Evolutionary conservation across 2,888 invertebrate genomes (phyloP).

Genomic region (Miltochrista miniata): DNA sequence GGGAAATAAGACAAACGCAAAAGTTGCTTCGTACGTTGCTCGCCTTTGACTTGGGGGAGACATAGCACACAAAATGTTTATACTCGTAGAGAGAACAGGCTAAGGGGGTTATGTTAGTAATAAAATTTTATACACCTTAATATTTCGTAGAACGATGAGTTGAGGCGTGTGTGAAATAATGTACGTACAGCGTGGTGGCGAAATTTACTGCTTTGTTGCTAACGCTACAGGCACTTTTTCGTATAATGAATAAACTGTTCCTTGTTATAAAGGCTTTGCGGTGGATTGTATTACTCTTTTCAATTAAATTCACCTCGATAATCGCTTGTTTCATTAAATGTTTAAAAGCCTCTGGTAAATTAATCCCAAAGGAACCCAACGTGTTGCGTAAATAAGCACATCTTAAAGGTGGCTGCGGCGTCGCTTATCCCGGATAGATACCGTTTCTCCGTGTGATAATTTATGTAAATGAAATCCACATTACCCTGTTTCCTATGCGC

Average conservation of each 20-base stretch:
- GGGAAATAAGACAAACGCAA: constrained; percentile 65
- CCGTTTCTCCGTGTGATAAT: constrained; percentile 68
- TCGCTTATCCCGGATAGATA: constrained; percentile 54
- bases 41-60: constrained; percentile 43
- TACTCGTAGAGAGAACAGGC: constrained; percentile 66
- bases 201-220: constrained; percentile 63
- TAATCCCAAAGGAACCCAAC: constrained; percentile 63
- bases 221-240: constrained; percentile 42
- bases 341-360: constrained; percentile 61
- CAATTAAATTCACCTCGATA: constrained; percentile 31
- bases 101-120: constrained; percentile 76
- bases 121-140: constrained; percentile 82
- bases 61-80: constrained; percentile 74
- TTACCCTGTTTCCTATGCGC: constrained; percentile 71
- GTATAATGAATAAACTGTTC: constrained; percentile 32
- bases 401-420: constrained; percentile 46
- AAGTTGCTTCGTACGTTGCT: constrained; percentile 44
- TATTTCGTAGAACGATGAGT: constrained; percentile 79
- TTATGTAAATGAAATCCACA: constrained; percentile 80
- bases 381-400: constrained; percentile 67
- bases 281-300: constrained; percentile 22
- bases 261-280: constrained; percentile 11
- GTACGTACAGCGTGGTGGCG: constrained; percentile 56
- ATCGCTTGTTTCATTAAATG: constrained; percentile 36
- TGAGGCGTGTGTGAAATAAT: constrained; percentile 78